Base-by-base conservation (phyloP, 2,113 vertebrate species). In the Hymenochirus boettgeri region DNA sequence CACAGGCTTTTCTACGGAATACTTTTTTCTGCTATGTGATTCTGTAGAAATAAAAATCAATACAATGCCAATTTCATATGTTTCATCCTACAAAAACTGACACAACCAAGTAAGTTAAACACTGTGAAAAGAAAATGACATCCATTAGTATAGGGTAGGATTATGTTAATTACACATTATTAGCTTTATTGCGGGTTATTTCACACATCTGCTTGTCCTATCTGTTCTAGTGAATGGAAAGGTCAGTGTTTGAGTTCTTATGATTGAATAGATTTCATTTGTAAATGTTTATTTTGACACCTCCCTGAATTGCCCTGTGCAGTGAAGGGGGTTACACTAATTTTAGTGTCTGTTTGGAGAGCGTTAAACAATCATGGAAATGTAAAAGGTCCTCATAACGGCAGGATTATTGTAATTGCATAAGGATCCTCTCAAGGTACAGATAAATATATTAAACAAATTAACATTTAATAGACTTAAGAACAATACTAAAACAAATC, bases 41-140 rank as follows among this genome's bases (percentile, higher is more conserved):
- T 45, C 2, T 61, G 65, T 54, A 15, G 61, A 81, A 74, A 74
- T 66, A 22, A 71, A 7, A 76, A 79, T 73, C 61, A 46, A 74
- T 76, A 74, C 22, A 51, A 74, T 75, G 72, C 73, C 57, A 73
- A 70, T 75, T 75, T 70, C 56, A 51, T 56, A 55, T 62, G 55
- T 65, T 74, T 79, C 75, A 67, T 57, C 66, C 61, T 33, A 61
- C 37, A 31, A 64, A 62, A 56, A 69, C 54, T 72, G 61, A 12
- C 72, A 55, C 75, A 70, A 59, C 74, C 33, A 59, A 59, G 31
- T 24, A 15, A 18, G 60, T 66, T 1, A 5, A 71, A 50, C 5
- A 48, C 65, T 70, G 22, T n/a, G 3, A 25, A 60, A n/a, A 71
- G 50, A 71, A 74, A 78, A 76, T 70, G 39, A 29, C 72, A 77